Evolutionary conservation across 2,113 vertebrate genomes (phyloP).

Genomic region (Planiliza haematocheilus): DNA sequence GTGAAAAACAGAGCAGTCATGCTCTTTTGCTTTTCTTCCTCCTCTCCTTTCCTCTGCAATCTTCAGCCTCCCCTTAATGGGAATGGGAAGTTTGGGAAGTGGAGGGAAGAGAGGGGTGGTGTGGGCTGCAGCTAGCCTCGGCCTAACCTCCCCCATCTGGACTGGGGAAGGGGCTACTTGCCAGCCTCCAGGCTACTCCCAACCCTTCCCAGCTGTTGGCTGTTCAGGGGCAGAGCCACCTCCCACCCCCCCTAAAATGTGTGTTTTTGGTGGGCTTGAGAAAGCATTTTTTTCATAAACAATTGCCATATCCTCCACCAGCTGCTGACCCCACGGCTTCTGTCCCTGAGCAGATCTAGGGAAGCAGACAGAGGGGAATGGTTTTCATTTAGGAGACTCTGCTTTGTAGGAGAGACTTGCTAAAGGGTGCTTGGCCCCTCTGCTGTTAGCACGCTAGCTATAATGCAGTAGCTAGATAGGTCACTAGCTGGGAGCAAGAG

Average conservation of each 20-base stretch:
- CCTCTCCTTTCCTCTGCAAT: constrained; percentile 89
- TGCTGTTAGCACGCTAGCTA: constrained; percentile 87
- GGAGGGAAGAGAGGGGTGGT: constrained; percentile 90
- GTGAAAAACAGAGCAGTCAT: constrained; percentile 96
- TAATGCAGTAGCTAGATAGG: constrained; percentile 82
- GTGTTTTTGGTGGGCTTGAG: constrained; percentile 94
- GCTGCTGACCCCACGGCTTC: constrained; percentile 96
- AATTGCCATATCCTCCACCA: constrained; percentile 99
- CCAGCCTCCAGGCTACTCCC: constrained; percentile 99
- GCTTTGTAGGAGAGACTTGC: constrained; percentile 71
- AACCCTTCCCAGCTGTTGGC: constrained; percentile 99
- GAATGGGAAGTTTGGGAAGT: constrained; percentile 99
- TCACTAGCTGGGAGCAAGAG: constrained; percentile 75
- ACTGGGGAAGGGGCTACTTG: constrained; percentile 89
- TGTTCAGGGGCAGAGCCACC: constrained; percentile 84
- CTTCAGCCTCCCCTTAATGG: constrained; percentile 94
- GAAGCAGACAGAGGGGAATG: constrained; percentile 83
- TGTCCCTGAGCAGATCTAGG: constrained; percentile 82
- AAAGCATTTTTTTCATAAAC: constrained; percentile 98
- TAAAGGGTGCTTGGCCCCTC: constrained; percentile 87
- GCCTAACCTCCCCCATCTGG: constrained; percentile 99
- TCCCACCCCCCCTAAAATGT: constrained; percentile 73
- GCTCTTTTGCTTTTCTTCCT: constrained; percentile 98
- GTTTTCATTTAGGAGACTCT: constrained; percentile 92
- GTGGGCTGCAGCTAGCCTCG: constrained; percentile 92